Evolutionary conservation across 2,888 invertebrate genomes (phyloP), one percentile per base, ranked within the genome.

Genomic region (Halocaridina rubra): DNA sequence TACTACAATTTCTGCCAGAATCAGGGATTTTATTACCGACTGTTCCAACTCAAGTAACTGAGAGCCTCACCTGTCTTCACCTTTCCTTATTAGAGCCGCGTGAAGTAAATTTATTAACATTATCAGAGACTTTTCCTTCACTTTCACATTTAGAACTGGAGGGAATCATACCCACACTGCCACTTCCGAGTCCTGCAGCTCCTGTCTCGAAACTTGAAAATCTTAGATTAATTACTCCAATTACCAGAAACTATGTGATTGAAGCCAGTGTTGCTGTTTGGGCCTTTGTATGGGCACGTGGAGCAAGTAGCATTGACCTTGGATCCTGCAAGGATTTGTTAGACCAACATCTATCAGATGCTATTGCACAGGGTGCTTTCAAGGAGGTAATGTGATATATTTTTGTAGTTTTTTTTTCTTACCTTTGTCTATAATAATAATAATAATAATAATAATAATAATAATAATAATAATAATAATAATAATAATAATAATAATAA

Each of bases 41-140:
- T 32, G 16, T 13, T 3, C 84, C 79, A 1, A 39, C 46, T 22
- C 79, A 78, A 3, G 10, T 16, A 3, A 39, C 46, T 24, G 79
- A 71, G 10, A 4, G 10, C 19, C 84, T 84, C 75, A 84, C 84
- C 53, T 69, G 71, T 39, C 80, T 84, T 13, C 84, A 84, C 57
- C 80, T 84, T 53, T 79, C 79, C 13, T 32, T 84, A 10, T 67
- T 84, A 24, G 84, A 80, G 24, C 67, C 75, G 5, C 84, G 75
- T 8, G 53, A 69, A 22, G 67, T 84, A 5, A 53, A 79, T 39
- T 57, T 84, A 16, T 46, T 57, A 1, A 30, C 19, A 33, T 22
- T 84, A 27, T 79, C 84, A 22, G 16, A 27, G 33, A 39, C 79
- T 57, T 77, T 72, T 22, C 84, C 84, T 16, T 59, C 75, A 39